Evolutionary conservation across 2,113 vertebrate species (phyloP), one percentile per base, ranked within the genome.

Genomic region (Oreochromis spilurus): DNA sequence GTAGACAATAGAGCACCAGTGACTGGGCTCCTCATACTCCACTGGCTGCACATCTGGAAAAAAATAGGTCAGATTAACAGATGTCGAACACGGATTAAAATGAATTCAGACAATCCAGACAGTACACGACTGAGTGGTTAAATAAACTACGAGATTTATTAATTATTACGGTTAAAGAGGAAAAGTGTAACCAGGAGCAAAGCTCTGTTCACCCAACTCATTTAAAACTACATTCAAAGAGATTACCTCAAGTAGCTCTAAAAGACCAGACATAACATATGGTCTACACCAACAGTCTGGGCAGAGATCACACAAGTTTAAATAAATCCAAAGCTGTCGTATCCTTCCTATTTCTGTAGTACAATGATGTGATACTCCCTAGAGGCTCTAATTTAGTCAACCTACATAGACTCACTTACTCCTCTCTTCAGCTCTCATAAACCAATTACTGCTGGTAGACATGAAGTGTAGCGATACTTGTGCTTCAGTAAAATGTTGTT

Each of bases 1-100:
- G 96, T 99, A 99, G 86, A 99, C 98, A 83, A 99, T 99, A n/a
- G 98, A 98, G 96, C 98, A 99, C 98, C 98, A 99, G 95, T 99
- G 97, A 86, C 97, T 98, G 43, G 98, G 98, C 75, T 99, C 98
- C 88, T 99, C 97, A 52, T 99, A 98, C 92, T 99, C 98, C 94
- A 99, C 98, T 7, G 98, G 98, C 50, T 99, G 98, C 81, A 99
- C 98, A 95, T 99, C 98, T 99, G 24, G 50, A 54, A 87, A 43
- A 21, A 65, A 52, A 57, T 55, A 78, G 48, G 10, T 14, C 9
- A 24, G 13, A 72, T 13, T 10, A 65, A 84, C 50, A 65, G 9
- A 9, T 31, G 29, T 38, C 3, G 7, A 19, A 54, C 16, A n/a
- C 4, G 6, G 40, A 86, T 79, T 60, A 60, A 34, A 26, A 86